Conservation (phyloP, 1,140 invertebrate genomes). For the Fopius arisanus region DNA sequence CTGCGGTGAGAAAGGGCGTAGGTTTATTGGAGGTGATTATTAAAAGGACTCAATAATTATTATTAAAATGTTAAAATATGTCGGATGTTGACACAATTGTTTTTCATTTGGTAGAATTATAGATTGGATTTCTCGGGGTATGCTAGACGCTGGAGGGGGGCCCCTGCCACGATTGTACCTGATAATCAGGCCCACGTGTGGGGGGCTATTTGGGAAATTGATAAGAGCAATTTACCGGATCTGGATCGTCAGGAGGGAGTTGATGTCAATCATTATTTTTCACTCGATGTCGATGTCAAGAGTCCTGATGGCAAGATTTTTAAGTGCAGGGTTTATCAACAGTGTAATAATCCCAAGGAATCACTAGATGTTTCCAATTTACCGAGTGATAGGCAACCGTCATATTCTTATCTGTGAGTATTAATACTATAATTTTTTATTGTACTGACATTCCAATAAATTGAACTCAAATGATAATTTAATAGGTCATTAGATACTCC, state of each 20-base stretch:
- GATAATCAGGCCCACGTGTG: constrained; percentile 69
- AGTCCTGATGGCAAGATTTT: constrained; percentile 63
- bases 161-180: constrained; percentile 78
- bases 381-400: constrained; percentile 71
- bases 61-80: not conserved
- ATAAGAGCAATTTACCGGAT: constrained; percentile 68
- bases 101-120: constrained; percentile 72
- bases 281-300: constrained; percentile 69
- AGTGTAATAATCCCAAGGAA: constrained; percentile 63
- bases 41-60: not conserved
- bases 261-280: constrained; percentile 72
- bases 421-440: no score
- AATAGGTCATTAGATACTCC: no score
- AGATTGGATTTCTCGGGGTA: constrained; percentile 75
- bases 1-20: constrained; percentile 51
- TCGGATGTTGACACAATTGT: no score
- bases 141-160: constrained; percentile 77
- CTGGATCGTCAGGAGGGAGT: constrained; percentile 84
- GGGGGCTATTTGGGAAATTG: constrained; percentile 83
- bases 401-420: constrained; percentile 71
- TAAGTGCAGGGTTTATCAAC: constrained; percentile 74
- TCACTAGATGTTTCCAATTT: constrained; percentile 53
- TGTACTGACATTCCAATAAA: no score
- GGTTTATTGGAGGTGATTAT: constrained; percentile 32
- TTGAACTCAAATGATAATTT: no score